A percentile compares a stretch with the other conserved stretches of the same genome.
Conservation (phyloP, 2,888 invertebrate genomes). For the Agonum fuliginosum region DNA sequence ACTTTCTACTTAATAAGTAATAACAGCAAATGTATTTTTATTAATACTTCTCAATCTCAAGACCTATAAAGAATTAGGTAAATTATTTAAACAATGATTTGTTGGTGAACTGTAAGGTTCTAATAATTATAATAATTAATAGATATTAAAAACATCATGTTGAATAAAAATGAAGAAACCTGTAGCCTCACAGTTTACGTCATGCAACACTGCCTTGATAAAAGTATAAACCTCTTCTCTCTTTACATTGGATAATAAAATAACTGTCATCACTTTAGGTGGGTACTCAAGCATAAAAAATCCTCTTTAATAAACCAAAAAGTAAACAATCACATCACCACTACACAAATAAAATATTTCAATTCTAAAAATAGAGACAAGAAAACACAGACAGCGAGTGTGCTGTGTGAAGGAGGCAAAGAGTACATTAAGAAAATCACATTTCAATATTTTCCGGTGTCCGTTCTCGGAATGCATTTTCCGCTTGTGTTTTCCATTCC, state of each 20-base stretch:
- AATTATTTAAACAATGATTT: too few relatives aligned
- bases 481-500: slow-evolving; percentile 17
- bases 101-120: too few relatives aligned
- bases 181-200: background rate
- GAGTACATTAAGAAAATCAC: slow-evolving; percentile 51
- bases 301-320: slow-evolving; percentile 24
- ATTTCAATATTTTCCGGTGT: slow-evolving; percentile 53
- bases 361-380: slow-evolving; percentile 28
- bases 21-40: too few relatives aligned
- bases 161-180: background rate
- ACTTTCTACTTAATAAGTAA: too few relatives aligned
- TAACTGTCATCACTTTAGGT: slow-evolving; percentile 2
- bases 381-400: background rate
- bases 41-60: too few relatives aligned
- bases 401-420: slow-evolving; percentile 2
- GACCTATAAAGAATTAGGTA: too few relatives aligned
- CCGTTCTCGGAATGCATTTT: slow-evolving; percentile 35
- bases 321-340: slow-evolving; percentile 25
- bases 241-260: slow-evolving; percentile 2
- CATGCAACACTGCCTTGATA: slow-evolving; percentile 22
- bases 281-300: slow-evolving; percentile 4
- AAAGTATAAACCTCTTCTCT: too few relatives aligned
- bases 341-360: slow-evolving; percentile 26
- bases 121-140: too few relatives aligned
- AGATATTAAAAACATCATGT: too few relatives aligned